Evolutionary conservation across 1,140 invertebrate species (phyloP), one percentile per base, ranked within the genome.

Genomic region (Eurosta solidaginis): DNA sequence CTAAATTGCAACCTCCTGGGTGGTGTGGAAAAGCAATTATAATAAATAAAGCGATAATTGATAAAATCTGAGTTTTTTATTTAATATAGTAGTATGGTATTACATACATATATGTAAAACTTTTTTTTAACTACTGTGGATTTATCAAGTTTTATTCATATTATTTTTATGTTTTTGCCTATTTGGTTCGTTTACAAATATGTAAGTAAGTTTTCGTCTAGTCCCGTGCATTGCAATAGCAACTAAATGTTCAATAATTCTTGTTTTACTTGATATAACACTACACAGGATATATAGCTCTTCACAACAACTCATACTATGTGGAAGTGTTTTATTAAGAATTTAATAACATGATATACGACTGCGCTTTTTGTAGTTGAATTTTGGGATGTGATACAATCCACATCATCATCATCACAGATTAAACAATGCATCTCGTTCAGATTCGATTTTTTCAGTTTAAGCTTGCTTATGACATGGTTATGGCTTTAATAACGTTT

Each of bases 371-470:
- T 20, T 20, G 27, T 40, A n/a, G 12, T 6, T n/a, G 36, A 14
- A 29, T 9, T n/a, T 36, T n/a, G 59, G 33, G 6, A 29, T 40
- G 40, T 33, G 36, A 12, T 33, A 68, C 29, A 36, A 68, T 68
- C 59, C 59, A 68, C n/a, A n/a, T n/a, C 59, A 68, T 68, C 40
- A 42, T 40, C 59, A 68, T 68, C 59, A 68, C 59, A 68, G 59
- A 33, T n/a, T 33, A 68, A 68, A 68, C 29, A 40, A 68, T 68
- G 59, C 27, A 68, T 68, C 40, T 68, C 33, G 40, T 68, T 40
- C 40, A 40, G 36, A 68, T 68, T 68, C 59, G 59, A 68, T 68
- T 59, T 59, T 52, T 9, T 40, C 10, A 20, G 1, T 68, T 68
- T 68, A 68, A 40, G 59, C 20, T 36, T 40, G 59, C 40, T 68